Evolutionary conservation across 2,797 vertebrate species (phyloP).

Genomic region (Hybognathus amarus): DNA sequence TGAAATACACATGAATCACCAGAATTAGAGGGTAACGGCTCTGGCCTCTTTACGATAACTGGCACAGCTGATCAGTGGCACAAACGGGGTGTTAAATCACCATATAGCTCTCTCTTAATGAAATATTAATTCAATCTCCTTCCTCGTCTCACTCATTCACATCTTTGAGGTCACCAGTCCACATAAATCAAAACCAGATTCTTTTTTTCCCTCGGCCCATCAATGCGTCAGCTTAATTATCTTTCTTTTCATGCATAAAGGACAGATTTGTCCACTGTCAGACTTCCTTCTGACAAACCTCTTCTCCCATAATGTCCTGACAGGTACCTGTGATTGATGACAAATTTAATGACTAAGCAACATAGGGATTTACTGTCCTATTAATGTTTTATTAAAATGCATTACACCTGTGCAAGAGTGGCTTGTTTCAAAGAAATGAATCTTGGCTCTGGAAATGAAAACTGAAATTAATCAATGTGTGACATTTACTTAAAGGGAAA

Average conservation of each 20-base stretch:
- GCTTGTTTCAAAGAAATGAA: slow-evolving; percentile 16
- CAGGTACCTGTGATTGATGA: slow-evolving; percentile 9
- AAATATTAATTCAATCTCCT: slow-evolving; percentile 50
- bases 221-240: slow-evolving; percentile 39
- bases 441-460: slow-evolving; percentile 20
- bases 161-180: slow-evolving; percentile 47
- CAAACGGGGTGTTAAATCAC: slow-evolving; percentile 55
- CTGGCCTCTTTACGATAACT: slow-evolving; percentile 32
- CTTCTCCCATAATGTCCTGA: slow-evolving; percentile 15
- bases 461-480: slow-evolving; percentile 30
- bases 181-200: slow-evolving; percentile 42
- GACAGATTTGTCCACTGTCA: slow-evolving; percentile 41
- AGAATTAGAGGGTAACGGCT: slow-evolving; percentile 23
- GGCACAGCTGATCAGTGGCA: slow-evolving; percentile 32
- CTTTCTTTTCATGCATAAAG: slow-evolving; percentile 19
- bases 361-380: slow-evolving; percentile 39
- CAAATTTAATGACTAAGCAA: slow-evolving; percentile 11
- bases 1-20: slow-evolving; percentile 43
- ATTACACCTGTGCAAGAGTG: slow-evolving; percentile 30
- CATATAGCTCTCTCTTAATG: slow-evolving; percentile 43
- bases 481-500: slow-evolving; percentile 1
- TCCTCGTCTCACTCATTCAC: slow-evolving; percentile 42
- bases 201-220: slow-evolving; percentile 3
- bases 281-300: slow-evolving; percentile 4
- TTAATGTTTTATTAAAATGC: slow-evolving; percentile 35